These are phyloP conservation scores for Ostrea edulis DNA, from an alignment of 1,140 invertebrate genomes.

Conservation along the genomic window DNA sequence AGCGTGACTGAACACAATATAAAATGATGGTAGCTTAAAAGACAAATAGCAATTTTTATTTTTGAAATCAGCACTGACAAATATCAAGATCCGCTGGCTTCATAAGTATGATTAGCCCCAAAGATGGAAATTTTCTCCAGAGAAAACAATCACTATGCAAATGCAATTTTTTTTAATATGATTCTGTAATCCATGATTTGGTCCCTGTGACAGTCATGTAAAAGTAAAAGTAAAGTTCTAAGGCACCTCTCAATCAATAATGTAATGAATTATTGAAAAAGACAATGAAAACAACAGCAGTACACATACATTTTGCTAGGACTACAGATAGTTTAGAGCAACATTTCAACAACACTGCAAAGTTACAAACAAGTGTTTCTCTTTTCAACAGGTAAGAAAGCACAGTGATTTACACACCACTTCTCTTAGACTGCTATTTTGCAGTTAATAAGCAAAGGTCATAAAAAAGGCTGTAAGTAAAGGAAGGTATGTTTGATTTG, in stretches of 20 bases:
- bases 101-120: not conserved
- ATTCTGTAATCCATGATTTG: conserved; percentile 9
- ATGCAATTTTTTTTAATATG: not conserved
- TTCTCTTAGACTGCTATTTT: not conserved
- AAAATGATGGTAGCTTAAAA: not conserved
- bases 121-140: too few relatives aligned
- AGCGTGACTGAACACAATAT: conserved; percentile 1
- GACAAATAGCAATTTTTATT: not conserved
- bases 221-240: not conserved
- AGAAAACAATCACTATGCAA: too few relatives aligned
- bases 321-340: not conserved
- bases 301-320: not conserved
- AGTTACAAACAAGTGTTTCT: not conserved
- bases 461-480: too few relatives aligned
- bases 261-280: not conserved
- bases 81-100: not conserved
- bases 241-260: not conserved
- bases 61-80: not conserved
- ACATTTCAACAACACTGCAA: not conserved
- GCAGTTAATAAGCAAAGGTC: too few relatives aligned
- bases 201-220: conserved; percentile 16
- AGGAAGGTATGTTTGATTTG: too few relatives aligned
- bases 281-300: not conserved
- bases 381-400: not conserved
- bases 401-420: not conserved